These are phyloP conservation scores for Threskiornis aethiopicus DNA, from an alignment of 2,797 vertebrate genomes.

Conservation along the genomic window DNA sequence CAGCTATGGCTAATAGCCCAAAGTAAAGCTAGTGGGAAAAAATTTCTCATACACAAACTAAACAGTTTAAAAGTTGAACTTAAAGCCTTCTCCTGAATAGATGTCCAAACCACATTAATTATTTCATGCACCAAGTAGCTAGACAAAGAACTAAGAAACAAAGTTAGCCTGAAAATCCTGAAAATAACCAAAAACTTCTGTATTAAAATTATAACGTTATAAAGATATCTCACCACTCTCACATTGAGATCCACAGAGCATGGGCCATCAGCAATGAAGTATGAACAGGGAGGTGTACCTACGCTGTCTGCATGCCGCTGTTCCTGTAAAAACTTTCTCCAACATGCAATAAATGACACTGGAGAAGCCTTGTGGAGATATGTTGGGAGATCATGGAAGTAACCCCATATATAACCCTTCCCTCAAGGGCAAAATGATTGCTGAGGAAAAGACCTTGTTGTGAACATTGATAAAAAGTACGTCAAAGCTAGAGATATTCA, in stretches of 20 bases:
- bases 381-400: background rate
- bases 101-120: background rate
- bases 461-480: background rate
- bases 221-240: background rate
- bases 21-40: slow-evolving; percentile 36
- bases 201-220: background rate
- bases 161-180: background rate
- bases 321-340: background rate
- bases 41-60: background rate
- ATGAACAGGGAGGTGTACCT: background rate
- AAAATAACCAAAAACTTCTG: background rate
- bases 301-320: fast-evolving
- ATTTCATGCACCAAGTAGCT: background rate
- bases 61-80: slow-evolving; percentile 24
- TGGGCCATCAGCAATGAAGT: background rate
- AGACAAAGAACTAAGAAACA: background rate
- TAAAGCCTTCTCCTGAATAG: background rate
- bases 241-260: background rate
- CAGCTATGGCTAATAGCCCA: slow-evolving; percentile 53
- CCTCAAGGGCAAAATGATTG: background rate
- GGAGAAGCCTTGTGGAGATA: background rate
- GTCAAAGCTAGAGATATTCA: background rate
- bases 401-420: background rate
- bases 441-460: background rate
- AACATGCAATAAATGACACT: background rate